Evolutionary conservation across 2,888 invertebrate genomes (phyloP).

Genomic region (Hirtodrosophila trivittata): DNA sequence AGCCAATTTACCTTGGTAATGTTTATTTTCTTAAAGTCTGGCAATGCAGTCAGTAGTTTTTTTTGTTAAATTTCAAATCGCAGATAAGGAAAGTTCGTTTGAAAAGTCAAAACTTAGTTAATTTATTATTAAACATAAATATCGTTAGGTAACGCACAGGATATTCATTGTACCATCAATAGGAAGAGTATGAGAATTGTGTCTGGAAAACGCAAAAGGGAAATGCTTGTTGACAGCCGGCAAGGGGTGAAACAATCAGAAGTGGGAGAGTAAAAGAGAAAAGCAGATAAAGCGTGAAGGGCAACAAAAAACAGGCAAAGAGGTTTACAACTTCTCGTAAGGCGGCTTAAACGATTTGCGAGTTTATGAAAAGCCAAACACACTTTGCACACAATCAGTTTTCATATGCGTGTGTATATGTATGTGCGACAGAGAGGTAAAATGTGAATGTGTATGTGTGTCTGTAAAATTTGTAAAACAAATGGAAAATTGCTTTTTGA

Average conservation of each 20-base stretch:
- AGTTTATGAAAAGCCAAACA: conserved; percentile 77
- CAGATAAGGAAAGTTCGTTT: too few relatives aligned
- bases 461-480: conserved; percentile 61
- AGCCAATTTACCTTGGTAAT: too few relatives aligned
- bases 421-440: conserved; percentile 14
- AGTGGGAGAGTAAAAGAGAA: conserved; percentile 33
- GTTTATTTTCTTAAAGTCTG: too few relatives aligned
- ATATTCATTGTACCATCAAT: neutral
- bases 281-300: conserved; percentile 4
- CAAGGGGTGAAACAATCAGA: conserved; percentile 43
- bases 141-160: too few relatives aligned
- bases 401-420: conserved; percentile 12
- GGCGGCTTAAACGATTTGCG: conserved; percentile 76
- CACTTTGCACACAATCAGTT: conserved; percentile 61
- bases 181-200: conserved; percentile 9
- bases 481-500: conserved; percentile 78
- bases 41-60: neutral
- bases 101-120: too few relatives aligned
- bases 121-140: too few relatives aligned
- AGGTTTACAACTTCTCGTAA: conserved; percentile 76
- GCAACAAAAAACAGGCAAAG: conserved; percentile 47
- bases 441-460: conserved; percentile 16
- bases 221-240: conserved; percentile 11
- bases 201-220: neutral
- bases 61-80: neutral